These are phyloP conservation scores for Gorsachius magnificus DNA, from an alignment of 2,797 vertebrate genomes.

Conservation along the genomic window DNA sequence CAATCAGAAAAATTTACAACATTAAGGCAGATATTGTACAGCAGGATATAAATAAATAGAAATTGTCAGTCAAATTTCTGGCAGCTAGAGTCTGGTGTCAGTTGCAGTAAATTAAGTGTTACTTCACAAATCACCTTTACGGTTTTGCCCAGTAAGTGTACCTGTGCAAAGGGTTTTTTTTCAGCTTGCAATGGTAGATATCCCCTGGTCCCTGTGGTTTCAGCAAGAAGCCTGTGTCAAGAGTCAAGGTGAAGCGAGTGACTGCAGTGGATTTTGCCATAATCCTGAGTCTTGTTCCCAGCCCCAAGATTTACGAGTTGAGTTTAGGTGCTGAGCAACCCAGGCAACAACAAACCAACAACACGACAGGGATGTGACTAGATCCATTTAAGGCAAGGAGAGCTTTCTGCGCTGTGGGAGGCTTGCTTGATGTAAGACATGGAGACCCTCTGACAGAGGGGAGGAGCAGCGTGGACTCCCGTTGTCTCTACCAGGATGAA, in stretches of 20 bases:
- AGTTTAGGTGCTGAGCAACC: neutral
- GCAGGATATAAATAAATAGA: constrained; percentile 74
- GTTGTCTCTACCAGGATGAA: neutral
- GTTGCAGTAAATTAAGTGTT: constrained; percentile 69
- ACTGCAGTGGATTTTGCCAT: neutral
- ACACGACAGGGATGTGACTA: neutral
- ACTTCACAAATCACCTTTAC: constrained; percentile 73
- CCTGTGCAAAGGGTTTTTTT: neutral
- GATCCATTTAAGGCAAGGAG: neutral
- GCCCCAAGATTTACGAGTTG: neutral
- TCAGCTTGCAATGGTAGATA: constrained; percentile 2
- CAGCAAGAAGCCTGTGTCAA: neutral
- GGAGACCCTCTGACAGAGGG: neutral
- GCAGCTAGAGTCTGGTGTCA: constrained; percentile 56
- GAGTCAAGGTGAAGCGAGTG: neutral
- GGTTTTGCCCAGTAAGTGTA: constrained; percentile 28
- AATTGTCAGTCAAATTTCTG: constrained; percentile 77
- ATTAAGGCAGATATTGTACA: constrained; percentile 71
- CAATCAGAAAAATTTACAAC: constrained; percentile 76
- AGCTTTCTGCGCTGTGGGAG: neutral
- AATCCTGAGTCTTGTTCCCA: neutral
- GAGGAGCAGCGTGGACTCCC: neutral
- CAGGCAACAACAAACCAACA: neutral
- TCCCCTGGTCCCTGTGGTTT: neutral
- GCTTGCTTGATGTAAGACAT: neutral